A percentile compares a stretch with the other conserved stretches of the same genome.
Evolutionary conservation across 2,888 invertebrate genomes (phyloP).

Genomic region (Hemithea aestivaria): DNA sequence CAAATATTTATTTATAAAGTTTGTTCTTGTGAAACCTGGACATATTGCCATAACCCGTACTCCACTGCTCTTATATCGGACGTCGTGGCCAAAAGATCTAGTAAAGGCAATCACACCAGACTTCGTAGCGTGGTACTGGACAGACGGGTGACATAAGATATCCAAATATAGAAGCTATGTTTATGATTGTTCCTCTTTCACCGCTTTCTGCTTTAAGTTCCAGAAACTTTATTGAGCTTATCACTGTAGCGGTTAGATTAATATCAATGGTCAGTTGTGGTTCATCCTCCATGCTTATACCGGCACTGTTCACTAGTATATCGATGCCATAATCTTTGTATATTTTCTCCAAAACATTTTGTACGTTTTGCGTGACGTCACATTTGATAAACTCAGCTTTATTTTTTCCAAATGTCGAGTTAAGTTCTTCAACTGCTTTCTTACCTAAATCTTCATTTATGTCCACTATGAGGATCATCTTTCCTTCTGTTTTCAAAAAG

Average conservation of each 20-base stretch:
- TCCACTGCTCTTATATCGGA: no score
- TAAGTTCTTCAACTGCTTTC: conserved; percentile 50
- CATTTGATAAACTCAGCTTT: conserved; percentile 65
- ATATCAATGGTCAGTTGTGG: conserved; percentile 36
- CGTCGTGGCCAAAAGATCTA: no score
- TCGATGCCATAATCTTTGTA: conserved; percentile 45
- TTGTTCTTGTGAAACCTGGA: no score
- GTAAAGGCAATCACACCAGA: no score
- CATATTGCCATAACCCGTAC: no score
- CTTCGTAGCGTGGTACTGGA: no score
- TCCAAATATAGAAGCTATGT: no score
- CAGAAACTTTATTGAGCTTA: conserved; percentile 66
- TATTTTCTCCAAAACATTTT: conserved; percentile 45
- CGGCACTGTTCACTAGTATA: conserved; percentile 61
- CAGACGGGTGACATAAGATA: no score
- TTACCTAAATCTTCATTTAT: conserved; percentile 37
- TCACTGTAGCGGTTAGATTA: conserved; percentile 42
- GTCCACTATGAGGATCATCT: conserved; percentile 34
- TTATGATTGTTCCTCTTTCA: no score
- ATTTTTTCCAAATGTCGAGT: conserved; percentile 53
- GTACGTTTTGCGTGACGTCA: conserved; percentile 67
- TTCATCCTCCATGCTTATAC: conserved; percentile 38
- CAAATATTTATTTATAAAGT: no score
- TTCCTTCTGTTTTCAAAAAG: conserved; percentile 57
- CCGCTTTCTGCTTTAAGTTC: no score